Conservation (phyloP, 2,888 invertebrate genomes). For the Gastrophysa polygoni region DNA sequence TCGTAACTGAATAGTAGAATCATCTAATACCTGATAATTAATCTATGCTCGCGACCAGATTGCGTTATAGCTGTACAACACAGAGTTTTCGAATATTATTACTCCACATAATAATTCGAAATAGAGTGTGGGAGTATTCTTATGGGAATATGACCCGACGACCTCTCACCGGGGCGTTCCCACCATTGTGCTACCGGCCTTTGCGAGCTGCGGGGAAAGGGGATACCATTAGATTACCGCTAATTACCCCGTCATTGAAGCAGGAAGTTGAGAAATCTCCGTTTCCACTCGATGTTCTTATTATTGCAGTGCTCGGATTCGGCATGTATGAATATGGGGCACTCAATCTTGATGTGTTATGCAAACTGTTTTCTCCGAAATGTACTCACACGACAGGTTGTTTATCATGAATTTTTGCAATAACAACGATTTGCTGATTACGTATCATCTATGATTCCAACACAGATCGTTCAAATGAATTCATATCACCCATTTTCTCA, state of each 20-base stretch:
- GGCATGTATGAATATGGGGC: background rate
- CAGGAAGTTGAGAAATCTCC: constrained; percentile 57
- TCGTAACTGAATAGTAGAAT: too few species aligned
- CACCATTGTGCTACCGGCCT: constrained; percentile 57
- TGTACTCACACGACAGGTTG: background rate
- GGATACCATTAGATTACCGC: constrained; percentile 41
- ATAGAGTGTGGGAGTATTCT: constrained; percentile 60
- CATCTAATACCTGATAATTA: too few species aligned
- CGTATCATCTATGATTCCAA: background rate
- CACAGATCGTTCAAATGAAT: too few species aligned
- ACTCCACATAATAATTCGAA: constrained; percentile 50
- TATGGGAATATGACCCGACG: constrained; percentile 59
- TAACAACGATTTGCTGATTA: background rate
- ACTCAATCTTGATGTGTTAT: background rate
- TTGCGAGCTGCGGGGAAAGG: constrained; percentile 37
- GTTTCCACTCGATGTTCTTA: constrained; percentile 17
- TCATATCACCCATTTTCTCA: too few species aligned
- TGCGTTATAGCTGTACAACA: constrained; percentile 18
- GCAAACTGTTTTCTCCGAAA: background rate
- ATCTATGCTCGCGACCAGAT: too few species aligned
- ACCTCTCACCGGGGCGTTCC: constrained; percentile 59
- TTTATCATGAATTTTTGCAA: background rate
- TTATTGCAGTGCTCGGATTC: background rate
- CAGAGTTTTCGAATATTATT: constrained; percentile 38
- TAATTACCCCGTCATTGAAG: constrained; percentile 59